phyloP scores from a whole-genome alignment of 2,113 vertebrate genomes.

The Synchiropus splendidus region DNA sequence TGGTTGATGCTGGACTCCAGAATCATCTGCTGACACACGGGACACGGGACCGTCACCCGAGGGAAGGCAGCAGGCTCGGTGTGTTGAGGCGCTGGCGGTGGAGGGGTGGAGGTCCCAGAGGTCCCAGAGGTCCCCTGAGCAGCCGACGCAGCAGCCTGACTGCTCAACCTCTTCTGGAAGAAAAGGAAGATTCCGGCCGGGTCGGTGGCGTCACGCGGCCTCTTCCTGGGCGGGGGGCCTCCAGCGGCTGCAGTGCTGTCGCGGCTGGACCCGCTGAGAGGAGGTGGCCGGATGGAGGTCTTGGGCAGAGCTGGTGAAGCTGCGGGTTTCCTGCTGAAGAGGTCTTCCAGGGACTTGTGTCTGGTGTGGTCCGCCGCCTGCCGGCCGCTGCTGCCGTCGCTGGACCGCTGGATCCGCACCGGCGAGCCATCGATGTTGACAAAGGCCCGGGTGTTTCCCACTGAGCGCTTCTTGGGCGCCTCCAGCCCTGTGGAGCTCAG shows the following conservation, averaged over 20 bases:
- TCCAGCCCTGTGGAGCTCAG: slow-evolving; percentile 1
- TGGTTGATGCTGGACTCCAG: slow-evolving; percentile 76
- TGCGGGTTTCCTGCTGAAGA: slow-evolving; percentile 35
- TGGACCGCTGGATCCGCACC: slow-evolving; percentile 49
- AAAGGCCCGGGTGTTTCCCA: slow-evolving; percentile 61
- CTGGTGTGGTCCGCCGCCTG: slow-evolving; percentile 7
- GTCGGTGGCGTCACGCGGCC: slow-evolving; percentile 34
- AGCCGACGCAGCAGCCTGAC: slow-evolving; percentile 7
- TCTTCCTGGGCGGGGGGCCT: slow-evolving; percentile 43
- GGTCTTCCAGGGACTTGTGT: slow-evolving; percentile 49
- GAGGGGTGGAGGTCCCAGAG: neutral
- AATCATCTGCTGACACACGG: slow-evolving; percentile 73
- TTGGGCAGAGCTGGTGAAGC: too few species aligned
- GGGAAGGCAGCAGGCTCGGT: slow-evolving; percentile 4
- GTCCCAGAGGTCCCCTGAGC: slow-evolving; percentile 13
- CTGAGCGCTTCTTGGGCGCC: slow-evolving; percentile 49
- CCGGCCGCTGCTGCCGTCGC: neutral
- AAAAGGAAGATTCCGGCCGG: slow-evolving; percentile 46
- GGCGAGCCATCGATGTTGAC: slow-evolving; percentile 70
- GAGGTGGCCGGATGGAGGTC: too few species aligned
- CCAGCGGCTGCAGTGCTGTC: neutral
- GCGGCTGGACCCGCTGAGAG: neutral
- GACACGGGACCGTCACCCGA: slow-evolving; percentile 70
- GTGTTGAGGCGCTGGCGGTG: neutral
- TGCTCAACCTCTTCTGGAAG: slow-evolving; percentile 37